Percentiles rank a stretch among this genome's conserved stretches.
Conservation (phyloP, 2,888 invertebrate genomes). For the Iselma pallidipennis region DNA sequence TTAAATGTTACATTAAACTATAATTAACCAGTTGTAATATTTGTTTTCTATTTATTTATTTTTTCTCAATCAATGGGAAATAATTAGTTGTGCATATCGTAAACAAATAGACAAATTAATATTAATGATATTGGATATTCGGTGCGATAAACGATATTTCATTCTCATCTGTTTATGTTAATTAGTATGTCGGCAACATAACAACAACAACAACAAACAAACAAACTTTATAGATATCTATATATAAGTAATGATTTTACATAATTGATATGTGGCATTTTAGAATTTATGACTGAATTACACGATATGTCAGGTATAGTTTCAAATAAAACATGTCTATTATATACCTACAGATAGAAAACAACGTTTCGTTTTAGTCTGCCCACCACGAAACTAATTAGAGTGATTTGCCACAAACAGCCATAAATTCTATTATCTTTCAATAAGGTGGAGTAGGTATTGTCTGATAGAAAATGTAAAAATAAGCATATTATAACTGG, state of each 20-base stretch:
- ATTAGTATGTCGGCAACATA: constrained; percentile 26
- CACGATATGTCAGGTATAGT: constrained; percentile 36
- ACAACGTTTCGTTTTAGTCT: constrained; percentile 38
- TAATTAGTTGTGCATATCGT: constrained; percentile 41
- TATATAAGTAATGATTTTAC: constrained; percentile 33
- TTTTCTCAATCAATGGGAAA: constrained; percentile 32
- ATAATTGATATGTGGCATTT: constrained; percentile 43
- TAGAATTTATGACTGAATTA: constrained; percentile 40
- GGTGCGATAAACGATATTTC: constrained; percentile 34
- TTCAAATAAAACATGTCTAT: constrained; percentile 40
- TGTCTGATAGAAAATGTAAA: constrained; percentile 32
- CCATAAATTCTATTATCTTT: constrained; percentile 46
- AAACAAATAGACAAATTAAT: constrained; percentile 38
- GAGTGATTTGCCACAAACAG: constrained; percentile 47
- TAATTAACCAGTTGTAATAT: background rate
- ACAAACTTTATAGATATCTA: constrained; percentile 24
- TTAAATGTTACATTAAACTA: background rate
- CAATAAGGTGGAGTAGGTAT: constrained; percentile 37
- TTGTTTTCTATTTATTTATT: background rate
- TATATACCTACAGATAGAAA: constrained; percentile 31
- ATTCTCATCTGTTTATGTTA: constrained; percentile 38
- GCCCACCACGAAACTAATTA: constrained; percentile 39
- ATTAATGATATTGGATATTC: constrained; percentile 28
- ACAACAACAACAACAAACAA: constrained; percentile 25
- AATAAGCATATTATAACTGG: constrained; percentile 16